Percentiles rank a stretch among this genome's conserved stretches.
Evolutionary conservation across 2,888 invertebrate genomes (phyloP).

Genomic region (Dryomyza anilis): DNA sequence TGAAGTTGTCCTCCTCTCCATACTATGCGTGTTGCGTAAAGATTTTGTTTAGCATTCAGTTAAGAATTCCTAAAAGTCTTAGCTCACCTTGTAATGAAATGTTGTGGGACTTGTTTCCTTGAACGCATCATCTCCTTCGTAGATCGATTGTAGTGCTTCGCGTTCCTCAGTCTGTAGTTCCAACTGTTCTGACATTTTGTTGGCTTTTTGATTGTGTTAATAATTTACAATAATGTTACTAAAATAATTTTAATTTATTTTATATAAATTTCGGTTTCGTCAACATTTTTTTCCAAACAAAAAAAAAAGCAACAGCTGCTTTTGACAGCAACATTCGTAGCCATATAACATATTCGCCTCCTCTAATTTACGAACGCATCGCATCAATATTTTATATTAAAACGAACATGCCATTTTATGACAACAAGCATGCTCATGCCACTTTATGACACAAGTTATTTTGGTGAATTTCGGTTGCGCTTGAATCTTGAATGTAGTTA

Average conservation of each 20-base stretch:
- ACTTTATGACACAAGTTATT: too few species aligned
- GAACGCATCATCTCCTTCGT: slow-evolving; percentile 89
- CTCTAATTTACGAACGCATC: too few species aligned
- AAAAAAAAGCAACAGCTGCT: slow-evolving; percentile 10
- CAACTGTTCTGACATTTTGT: slow-evolving; percentile 63
- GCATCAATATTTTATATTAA: too few species aligned
- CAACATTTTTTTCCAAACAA: background rate
- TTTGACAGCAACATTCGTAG: slow-evolving; percentile 3
- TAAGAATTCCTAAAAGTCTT: background rate
- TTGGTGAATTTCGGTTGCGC: too few species aligned
- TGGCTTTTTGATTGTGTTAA: background rate
- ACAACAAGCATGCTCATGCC: too few species aligned
- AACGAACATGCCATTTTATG: too few species aligned
- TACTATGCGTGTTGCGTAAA: slow-evolving; percentile 64
- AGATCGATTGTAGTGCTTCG: slow-evolving; percentile 90
- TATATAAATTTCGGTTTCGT: background rate
- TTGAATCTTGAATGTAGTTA: too few species aligned
- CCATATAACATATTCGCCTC: too few species aligned
- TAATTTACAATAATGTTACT: background rate
- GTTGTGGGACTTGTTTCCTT: slow-evolving; percentile 78
- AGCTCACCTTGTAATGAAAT: slow-evolving; percentile 89
- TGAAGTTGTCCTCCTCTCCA: slow-evolving; percentile 76
- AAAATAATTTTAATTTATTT: background rate
- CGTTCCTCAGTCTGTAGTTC: slow-evolving; percentile 86
- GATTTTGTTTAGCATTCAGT: background rate